Evolutionary conservation across 2,113 vertebrate species (phyloP), one percentile per base, ranked within the genome.

Genomic region (Dendrocopos noguchii): DNA sequence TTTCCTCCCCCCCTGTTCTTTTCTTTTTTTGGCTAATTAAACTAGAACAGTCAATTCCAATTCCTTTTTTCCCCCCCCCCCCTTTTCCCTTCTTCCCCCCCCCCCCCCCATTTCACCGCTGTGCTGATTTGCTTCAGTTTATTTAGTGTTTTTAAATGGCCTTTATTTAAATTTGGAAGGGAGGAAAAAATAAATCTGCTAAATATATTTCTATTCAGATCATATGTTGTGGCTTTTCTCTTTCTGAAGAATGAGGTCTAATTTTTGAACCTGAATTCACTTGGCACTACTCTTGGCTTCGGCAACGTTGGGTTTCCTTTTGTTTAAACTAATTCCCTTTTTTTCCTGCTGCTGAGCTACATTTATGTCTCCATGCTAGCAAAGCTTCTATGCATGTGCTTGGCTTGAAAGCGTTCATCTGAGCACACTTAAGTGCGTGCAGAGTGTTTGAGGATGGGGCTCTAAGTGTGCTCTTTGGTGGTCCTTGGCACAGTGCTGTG

Each of bases 161-260:
- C 92, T 83, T 82, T 83, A 94, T 95, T 96, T 91, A 90, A 95
- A 94, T 90, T 78, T 94, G 82, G 85, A 91, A 95, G 44, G 85
- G 57, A 95, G 91, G 85, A 87, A 93, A 96, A 96, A 93, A 92
- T 87, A 93, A 91, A 90, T 88, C 82, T 86, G 72, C 91, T 94
- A 88, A 95, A 94, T 90, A 90, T 94, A 90, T 93, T 96, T 91
- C 87, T 94, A 85, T 91, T 92, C 91, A 83, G 79, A 87, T 94
- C 91, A 80, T 84, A 88, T 84, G 66, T 94, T 95, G 93, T 75
- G 85, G 93, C 85, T 95, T 96, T 94, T 88, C 77, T 90, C 66
- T 86, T 93, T 86, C 73, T 96, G 84, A 92, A 95, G 93, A 91
- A 94, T 57, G 76, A 94, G 82, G 87, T 91, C 93, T 94, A 84